Evolutionary conservation across 2,888 invertebrate species (phyloP), one percentile per base, ranked within the genome.

Genomic region (Apocheima hispidaria): DNA sequence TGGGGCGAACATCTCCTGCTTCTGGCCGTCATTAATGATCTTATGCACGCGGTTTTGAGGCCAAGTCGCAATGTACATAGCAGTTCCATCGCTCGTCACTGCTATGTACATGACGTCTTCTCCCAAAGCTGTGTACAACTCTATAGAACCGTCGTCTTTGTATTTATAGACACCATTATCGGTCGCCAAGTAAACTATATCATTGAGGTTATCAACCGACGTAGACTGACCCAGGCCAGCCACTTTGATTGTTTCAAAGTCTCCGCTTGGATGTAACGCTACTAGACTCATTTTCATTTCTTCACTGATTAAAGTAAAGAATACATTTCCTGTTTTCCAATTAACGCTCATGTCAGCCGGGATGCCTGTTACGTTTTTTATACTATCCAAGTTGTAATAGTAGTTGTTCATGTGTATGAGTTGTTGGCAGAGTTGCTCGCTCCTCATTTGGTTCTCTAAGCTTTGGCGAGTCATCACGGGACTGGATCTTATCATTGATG

Each of bases 161-260:
- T 87, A 91, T 83, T 86, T 92, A 49, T 90, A 92, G 0, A 92
- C 86, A 0, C 92, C 92, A 68, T 90, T 91, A 85, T 92, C 92
- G 57, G 92, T 90, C 0, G 90, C 92, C 40, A 92, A 74, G 66
- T 90, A 92, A 1, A 91, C 80, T 4, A 90, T 84, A 77, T 92
- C 88, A 65, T 92, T 91, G 14, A 88, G 82, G 84, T 92, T 92
- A 85, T 92, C 92, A 20, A 92, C 84, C 1, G 87, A 81, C 1
- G 87, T 87, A 10, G 92, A 91, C 52, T 92, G 92, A 40, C 92
- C 92, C 7, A 90, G 66, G 0, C 88, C 90, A 0, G 86, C 81
- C 0, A 89, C 86, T 85, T 87, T 88, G 3, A 92, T 86, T 0
- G 78, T 72, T 14, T 88, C 84, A 0, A 80, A 50, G 53, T 88